A percentile compares a stretch with the other conserved stretches of the same genome.
phyloP scores from a whole-genome alignment of 1,140 invertebrate genomes.

The Bombus haemorrhoidalis region DNA sequence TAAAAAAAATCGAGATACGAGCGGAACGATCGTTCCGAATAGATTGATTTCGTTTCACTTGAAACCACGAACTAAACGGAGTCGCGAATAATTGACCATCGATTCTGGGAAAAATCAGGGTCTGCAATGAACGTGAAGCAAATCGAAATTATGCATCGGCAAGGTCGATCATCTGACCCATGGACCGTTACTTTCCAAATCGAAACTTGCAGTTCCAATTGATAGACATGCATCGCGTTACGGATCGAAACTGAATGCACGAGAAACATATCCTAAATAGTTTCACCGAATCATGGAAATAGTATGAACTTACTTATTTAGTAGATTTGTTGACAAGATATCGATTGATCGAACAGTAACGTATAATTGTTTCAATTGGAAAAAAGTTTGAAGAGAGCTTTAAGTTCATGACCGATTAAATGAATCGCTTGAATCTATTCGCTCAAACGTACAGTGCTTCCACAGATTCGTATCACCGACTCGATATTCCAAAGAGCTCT shows the following conservation, averaged over 20 bases:
- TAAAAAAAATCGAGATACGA: neutral
- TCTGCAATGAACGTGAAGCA: neutral
- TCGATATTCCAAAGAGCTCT: neutral
- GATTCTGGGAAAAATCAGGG: neutral
- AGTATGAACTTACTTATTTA: too few relatives aligned
- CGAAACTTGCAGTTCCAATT: conserved; percentile 8
- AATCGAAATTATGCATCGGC: conserved; percentile 4
- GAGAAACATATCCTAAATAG: too few relatives aligned
- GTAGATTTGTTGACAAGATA: too few relatives aligned
- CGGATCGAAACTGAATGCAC: too few relatives aligned
- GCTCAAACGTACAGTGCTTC: too few relatives aligned
- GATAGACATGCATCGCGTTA: neutral
- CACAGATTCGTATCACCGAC: too few relatives aligned
- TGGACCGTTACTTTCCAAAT: conserved; percentile 33
- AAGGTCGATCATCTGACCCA: conserved; percentile 20
- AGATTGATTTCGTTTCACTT: neutral
- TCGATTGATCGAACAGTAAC: too few relatives aligned
- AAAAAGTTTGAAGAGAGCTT: too few relatives aligned
- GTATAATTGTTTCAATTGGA: too few relatives aligned
- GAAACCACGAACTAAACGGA: neutral
- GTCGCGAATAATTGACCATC: neutral
- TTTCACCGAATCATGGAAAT: too few relatives aligned
- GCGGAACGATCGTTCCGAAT: neutral
- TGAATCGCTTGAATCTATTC: too few relatives aligned
- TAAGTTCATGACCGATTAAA: too few relatives aligned